These are phyloP conservation scores for Ctenopoma kingsleyae DNA, from an alignment of 2,797 vertebrate genomes.

Conservation along the genomic window DNA sequence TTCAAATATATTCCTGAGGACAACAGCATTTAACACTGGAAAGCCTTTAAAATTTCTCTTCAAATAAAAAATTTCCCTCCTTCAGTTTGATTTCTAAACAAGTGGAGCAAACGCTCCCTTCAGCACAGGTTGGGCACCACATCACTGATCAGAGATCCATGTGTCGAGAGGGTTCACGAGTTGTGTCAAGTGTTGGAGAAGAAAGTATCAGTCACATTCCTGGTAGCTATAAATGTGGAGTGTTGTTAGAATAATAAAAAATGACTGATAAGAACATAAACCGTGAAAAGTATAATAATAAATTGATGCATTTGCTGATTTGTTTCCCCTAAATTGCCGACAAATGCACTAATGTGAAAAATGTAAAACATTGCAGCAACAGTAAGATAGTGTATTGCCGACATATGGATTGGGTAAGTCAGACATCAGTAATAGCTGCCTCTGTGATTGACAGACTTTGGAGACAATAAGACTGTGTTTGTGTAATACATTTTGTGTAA, in stretches of 20 bases:
- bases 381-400: slow-evolving; percentile 47
- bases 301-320: slow-evolving; percentile 45
- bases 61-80: slow-evolving; percentile 54
- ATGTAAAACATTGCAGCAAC: slow-evolving; percentile 54
- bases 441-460: slow-evolving; percentile 73
- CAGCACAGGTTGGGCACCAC: slow-evolving; percentile 74
- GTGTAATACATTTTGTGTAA: slow-evolving; percentile 43
- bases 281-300: slow-evolving; percentile 50
- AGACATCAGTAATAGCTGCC: slow-evolving; percentile 83
- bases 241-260: slow-evolving; percentile 42
- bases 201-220: slow-evolving; percentile 39
- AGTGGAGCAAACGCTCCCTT: slow-evolving; percentile 74
- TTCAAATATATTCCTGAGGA: slow-evolving; percentile 81
- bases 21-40: slow-evolving; percentile 82
- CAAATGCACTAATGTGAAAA: slow-evolving; percentile 54
- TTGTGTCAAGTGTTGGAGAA: slow-evolving; percentile 55
- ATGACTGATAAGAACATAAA: slow-evolving; percentile 48
- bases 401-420: slow-evolving; percentile 67
- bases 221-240: slow-evolving; percentile 38
- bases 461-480: slow-evolving; percentile 48
- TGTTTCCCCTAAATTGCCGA: slow-evolving; percentile 39
- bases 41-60: slow-evolving; percentile 70
- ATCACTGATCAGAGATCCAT: slow-evolving; percentile 72
- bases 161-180: slow-evolving; percentile 63
- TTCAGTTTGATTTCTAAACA: slow-evolving; percentile 82